These are phyloP conservation scores for Orbicella faveolata DNA, from an alignment of 64 coral and sea anemone species.

Conservation along the genomic window DNA sequence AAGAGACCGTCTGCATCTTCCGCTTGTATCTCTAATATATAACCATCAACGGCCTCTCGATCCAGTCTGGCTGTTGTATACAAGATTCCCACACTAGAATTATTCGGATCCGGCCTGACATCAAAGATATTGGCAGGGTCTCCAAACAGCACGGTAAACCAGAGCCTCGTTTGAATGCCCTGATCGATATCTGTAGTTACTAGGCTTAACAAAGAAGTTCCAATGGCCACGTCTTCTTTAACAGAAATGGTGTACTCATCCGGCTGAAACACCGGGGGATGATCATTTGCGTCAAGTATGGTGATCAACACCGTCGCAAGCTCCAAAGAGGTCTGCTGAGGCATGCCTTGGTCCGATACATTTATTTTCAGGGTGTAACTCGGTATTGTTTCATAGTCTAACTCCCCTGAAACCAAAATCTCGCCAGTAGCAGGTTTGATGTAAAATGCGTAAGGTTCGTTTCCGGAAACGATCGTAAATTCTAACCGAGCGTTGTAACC, in stretches of 20 bases:
- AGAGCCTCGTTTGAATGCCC: conserved; percentile 31
- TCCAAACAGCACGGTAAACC: conserved; percentile 49
- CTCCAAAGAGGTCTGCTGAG: conserved; percentile 40
- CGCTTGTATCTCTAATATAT: conserved; percentile 37
- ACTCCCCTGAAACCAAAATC: conserved; percentile 66
- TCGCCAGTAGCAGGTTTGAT: conserved; percentile 61
- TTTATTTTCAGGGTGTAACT: conserved; percentile 75
- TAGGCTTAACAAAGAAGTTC: conserved; percentile 39
- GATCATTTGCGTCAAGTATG: conserved; percentile 67
- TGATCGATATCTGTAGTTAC: conserved; percentile 61
- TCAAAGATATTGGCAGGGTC: conserved; percentile 51
- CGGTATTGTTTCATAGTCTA: conserved; percentile 64
- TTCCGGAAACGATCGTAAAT: conserved; percentile 62
- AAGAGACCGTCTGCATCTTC: conserved; percentile 57
- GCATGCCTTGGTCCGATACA: conserved; percentile 84
- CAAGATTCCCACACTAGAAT: conserved; percentile 39
- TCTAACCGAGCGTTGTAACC: conserved; percentile 40
- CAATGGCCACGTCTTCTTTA: conserved; percentile 56
- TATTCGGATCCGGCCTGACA: conserved; percentile 40
- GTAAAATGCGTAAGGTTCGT: conserved; percentile 70
- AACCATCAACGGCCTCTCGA: conserved; percentile 32
- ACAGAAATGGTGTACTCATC: conserved; percentile 43
- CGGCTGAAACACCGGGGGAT: conserved; percentile 64
- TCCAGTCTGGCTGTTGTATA: conserved; percentile 44
- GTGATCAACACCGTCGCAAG: conserved; percentile 63